A percentile compares a stretch with the other conserved stretches of the same genome.
Evolutionary conservation across 2,797 vertebrate species (phyloP).

Genomic region (Pogoniulus pusillus): DNA sequence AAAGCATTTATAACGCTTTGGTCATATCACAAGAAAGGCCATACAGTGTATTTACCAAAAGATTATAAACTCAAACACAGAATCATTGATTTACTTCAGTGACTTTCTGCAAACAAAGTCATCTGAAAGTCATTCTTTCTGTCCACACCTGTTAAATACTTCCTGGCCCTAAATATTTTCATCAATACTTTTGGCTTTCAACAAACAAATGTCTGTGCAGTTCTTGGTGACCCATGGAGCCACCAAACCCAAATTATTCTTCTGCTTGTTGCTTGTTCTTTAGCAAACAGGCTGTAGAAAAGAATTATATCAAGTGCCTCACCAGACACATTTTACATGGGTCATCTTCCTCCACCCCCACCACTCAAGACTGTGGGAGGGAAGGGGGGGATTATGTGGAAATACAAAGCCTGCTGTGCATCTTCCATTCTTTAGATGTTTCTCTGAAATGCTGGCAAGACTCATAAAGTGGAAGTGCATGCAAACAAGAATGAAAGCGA

Average conservation of each 20-base stretch:
- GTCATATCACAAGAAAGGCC: not conserved
- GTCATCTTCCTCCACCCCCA: not conserved
- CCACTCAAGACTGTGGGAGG: not conserved
- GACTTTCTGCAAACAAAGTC: not conserved
- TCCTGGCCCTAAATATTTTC: not conserved
- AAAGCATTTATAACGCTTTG: not conserved
- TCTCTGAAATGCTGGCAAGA: not conserved
- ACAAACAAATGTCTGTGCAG: rapidly evolving
- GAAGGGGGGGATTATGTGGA: not conserved
- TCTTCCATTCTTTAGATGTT: not conserved
- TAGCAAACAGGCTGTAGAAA: not conserved
- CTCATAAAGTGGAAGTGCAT: not conserved
- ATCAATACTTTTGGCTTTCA: not conserved
- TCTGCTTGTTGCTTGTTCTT: not conserved
- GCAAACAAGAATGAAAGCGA: constrained; percentile 10
- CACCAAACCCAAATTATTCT: not conserved
- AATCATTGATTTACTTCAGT: not conserved
- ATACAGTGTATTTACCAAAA: not conserved
- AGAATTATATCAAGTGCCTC: not conserved
- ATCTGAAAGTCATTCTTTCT: not conserved
- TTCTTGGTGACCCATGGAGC: not conserved
- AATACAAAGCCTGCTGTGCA: not conserved
- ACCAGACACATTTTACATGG: not conserved
- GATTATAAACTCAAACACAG: not conserved
- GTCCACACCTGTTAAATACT: not conserved